Conservation (phyloP, 1,140 invertebrate species). For the Campodea augens region DNA sequence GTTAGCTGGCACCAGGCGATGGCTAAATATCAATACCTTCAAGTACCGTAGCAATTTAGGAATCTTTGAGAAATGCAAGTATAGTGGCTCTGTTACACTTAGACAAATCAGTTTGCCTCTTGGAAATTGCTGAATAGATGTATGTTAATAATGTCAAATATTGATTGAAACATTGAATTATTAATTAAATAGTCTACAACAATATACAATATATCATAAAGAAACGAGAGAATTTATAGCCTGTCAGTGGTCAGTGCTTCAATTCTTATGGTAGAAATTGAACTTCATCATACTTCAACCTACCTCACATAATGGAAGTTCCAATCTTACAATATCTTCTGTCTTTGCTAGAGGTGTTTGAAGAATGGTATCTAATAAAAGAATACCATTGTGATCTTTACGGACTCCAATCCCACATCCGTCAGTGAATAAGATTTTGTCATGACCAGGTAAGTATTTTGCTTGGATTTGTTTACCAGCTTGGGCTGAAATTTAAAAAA, state of each 20-base stretch:
- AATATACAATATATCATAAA: background rate
- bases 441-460: slow-evolving; percentile 52
- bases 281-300: background rate
- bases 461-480: slow-evolving; percentile 35
- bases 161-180: no score
- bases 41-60: no score
- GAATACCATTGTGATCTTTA: slow-evolving; percentile 73
- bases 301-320: slow-evolving; percentile 51
- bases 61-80: background rate
- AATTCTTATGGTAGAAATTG: background rate
- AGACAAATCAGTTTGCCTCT: background rate
- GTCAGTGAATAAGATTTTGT: slow-evolving; percentile 65
- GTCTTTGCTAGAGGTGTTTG: slow-evolving; percentile 49
- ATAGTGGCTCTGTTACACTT: background rate
- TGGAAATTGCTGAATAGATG: background rate
- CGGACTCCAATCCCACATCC: slow-evolving; percentile 56
- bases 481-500: slow-evolving; percentile 32
- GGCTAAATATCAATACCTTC: no score
- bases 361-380: slow-evolving; percentile 67
- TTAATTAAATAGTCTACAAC: no score
- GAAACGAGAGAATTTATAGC: background rate
- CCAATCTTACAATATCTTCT: slow-evolving; percentile 59
- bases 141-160: background rate
- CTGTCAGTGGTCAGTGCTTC: background rate
- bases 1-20: background rate